phyloP scores from a whole-genome alignment of 2,113 vertebrate species.

The Pteruthius melanotis region DNA sequence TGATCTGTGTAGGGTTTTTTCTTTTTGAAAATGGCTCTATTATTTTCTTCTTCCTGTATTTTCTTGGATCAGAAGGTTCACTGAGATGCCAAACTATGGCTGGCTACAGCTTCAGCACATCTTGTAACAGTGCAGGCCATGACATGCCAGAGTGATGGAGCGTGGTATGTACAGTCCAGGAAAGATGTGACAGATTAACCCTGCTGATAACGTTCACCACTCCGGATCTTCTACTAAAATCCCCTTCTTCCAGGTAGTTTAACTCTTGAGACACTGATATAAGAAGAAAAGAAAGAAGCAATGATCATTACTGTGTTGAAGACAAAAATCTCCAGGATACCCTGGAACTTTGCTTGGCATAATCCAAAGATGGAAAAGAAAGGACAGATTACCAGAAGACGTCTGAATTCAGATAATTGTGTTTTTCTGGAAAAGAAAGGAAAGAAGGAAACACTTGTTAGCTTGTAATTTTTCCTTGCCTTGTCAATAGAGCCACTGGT shows the following conservation, averaged over 20 bases:
- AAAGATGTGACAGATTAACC: constrained; percentile 50
- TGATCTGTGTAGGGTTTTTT: neutral
- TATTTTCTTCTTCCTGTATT: constrained; percentile 39
- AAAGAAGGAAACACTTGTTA: neutral
- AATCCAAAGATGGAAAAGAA: neutral
- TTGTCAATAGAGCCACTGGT: neutral
- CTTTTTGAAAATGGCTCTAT: neutral
- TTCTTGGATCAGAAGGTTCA: constrained; percentile 51
- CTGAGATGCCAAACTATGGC: constrained; percentile 35
- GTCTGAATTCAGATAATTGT: neutral
- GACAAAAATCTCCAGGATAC: neutral
- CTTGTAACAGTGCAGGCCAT: constrained; percentile 51
- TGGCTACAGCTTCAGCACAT: constrained; percentile 44
- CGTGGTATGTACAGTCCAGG: constrained; percentile 14
- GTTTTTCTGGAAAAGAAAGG: neutral
- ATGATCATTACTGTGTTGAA: neutral
- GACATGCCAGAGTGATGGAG: constrained; percentile 52
- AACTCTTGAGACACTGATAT: constrained; percentile 19
- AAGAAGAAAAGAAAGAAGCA: neutral
- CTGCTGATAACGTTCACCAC: constrained; percentile 9
- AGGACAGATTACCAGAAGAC: neutral
- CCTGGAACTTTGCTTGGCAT: neutral
- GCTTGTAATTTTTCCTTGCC: neutral
- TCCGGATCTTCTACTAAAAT: constrained; percentile 10
- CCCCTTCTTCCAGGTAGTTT: constrained; percentile 28